Base-by-base conservation (phyloP, 2,113 vertebrate species). In the Centrocercus urophasianus region DNA sequence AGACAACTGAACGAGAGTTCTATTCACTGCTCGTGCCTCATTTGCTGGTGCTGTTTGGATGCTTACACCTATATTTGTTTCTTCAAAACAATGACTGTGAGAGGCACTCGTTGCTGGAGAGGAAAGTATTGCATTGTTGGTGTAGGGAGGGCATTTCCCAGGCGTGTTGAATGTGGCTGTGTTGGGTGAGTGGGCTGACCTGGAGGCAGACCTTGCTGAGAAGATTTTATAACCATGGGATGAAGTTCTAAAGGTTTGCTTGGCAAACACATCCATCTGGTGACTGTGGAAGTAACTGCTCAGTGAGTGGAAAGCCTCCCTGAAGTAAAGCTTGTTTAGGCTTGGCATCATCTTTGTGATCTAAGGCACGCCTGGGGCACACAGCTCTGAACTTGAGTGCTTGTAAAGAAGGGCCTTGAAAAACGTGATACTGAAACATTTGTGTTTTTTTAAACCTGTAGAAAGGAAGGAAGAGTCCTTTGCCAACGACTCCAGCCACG, bases 391-490 rank as follows among this genome's bases (percentile, higher is more conserved):
- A 2, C 54, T 16, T n/a, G 56, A 67, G 79, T 67, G 84, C 59
- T 71, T 67, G 76, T 71, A n/a, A 67, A 52, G 75, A 50, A 22
- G 18, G 66, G 36, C 76, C 74, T 75, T 36, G 13, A 54, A 78
- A 86, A 84, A 63, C 57, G 73, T 48, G 32, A 52, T 81, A 73
- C 74, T 96, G 91, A 96, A 96, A 80, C 45, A 2, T 54, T 90
- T 95, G 83, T 57, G 94, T 88, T 96, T 81, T 95, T 75, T 92
- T 85, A 96, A 64, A 96, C 84, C 94, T 91, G 45, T 93, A 98
- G 98, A 96, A 72, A 97, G 89, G 91, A 97, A 97, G 89, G 93
- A 97, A 52, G 97, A 97, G 83, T 83, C 95, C 73, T 69, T 94
- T 95, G 89, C 90, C 97, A 97, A 96, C 95, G 96, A 97, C 91